Conservation (phyloP, 2,888 invertebrate genomes). For the Dasysyrphus tricinctus region DNA sequence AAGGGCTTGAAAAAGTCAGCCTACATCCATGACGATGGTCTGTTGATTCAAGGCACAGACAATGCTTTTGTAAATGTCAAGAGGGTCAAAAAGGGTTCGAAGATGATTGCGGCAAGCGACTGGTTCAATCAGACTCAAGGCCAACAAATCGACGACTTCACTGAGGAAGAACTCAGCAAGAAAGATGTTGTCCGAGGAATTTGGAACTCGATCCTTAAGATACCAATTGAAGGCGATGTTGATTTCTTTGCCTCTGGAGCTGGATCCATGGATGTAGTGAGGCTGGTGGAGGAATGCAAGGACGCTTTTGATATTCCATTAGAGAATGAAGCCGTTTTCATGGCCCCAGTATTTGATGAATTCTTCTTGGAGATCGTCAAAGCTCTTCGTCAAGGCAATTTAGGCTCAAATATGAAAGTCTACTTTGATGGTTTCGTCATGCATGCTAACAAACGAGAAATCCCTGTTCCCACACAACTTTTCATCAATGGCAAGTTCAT, state of each 20-base stretch:
- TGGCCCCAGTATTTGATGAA: slow-evolving; percentile 94
- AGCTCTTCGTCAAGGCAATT: slow-evolving; percentile 87
- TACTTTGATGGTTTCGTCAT: slow-evolving; percentile 90
- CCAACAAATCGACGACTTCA: slow-evolving; percentile 86
- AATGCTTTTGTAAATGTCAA: slow-evolving; percentile 90
- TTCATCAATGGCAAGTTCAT: slow-evolving; percentile 96
- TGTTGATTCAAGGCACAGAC: slow-evolving; percentile 92
- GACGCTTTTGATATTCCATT: slow-evolving; percentile 90
- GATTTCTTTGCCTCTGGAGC: slow-evolving; percentile 98
- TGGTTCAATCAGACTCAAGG: slow-evolving; percentile 87
- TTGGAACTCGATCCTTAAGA: slow-evolving; percentile 94
- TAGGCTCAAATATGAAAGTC: slow-evolving; percentile 84
- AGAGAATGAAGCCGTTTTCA: slow-evolving; percentile 95
- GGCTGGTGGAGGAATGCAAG: slow-evolving; percentile 94
- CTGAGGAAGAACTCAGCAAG: slow-evolving; percentile 89
- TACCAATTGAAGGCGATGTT: slow-evolving; percentile 89
- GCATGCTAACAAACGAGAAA: slow-evolving; percentile 91
- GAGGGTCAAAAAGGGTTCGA: slow-evolving; percentile 90
- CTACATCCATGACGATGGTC: slow-evolving; percentile 90
- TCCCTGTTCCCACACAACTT: slow-evolving; percentile 94
- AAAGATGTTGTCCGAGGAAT: slow-evolving; percentile 87
- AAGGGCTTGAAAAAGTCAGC: slow-evolving; percentile 86
- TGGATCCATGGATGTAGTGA: slow-evolving; percentile 98
- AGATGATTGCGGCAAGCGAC: slow-evolving; percentile 92
- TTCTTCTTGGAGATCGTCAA: slow-evolving; percentile 89